Evolutionary conservation across 2,113 vertebrate species (phyloP).

Genomic region (Scopus umbretta): DNA sequence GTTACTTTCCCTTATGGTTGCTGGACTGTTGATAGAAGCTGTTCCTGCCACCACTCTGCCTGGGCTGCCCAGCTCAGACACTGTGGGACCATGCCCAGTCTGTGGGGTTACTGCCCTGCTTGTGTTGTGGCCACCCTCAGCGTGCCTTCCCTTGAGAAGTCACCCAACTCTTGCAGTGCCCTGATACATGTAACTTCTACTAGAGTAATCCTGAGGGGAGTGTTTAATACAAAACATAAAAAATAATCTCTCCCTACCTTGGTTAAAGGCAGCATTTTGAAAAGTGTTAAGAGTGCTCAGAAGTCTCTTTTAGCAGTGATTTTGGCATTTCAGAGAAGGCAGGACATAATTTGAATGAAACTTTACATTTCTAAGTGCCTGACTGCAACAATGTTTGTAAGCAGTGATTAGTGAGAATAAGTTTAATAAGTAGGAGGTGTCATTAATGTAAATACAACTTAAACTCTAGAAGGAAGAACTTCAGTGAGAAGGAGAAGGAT

Average conservation of each 20-base stretch:
- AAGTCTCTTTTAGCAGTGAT: not conserved
- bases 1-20: not conserved
- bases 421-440: not conserved
- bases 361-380: not conserved
- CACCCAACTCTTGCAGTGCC: not conserved
- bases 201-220: not conserved
- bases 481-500: not conserved
- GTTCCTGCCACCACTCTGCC: not conserved
- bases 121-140: not conserved
- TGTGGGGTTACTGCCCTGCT: not conserved
- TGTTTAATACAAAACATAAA: not conserved
- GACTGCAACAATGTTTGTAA: not conserved
- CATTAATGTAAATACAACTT: not conserved
- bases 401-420: not conserved
- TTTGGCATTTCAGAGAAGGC: not conserved
- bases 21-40: not conserved
- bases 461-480: not conserved
- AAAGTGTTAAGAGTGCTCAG: not conserved
- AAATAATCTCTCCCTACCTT: not conserved
- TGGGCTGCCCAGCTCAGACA: not conserved
- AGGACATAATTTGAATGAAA: not conserved
- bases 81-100: fast-evolving
- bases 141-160: not conserved
- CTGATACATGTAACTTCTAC: not conserved
- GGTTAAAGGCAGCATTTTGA: not conserved